Evolutionary conservation across 2,797 vertebrate genomes (phyloP), one percentile per base, ranked within the genome.

Genomic region (Malacoctenus gilli): DNA sequence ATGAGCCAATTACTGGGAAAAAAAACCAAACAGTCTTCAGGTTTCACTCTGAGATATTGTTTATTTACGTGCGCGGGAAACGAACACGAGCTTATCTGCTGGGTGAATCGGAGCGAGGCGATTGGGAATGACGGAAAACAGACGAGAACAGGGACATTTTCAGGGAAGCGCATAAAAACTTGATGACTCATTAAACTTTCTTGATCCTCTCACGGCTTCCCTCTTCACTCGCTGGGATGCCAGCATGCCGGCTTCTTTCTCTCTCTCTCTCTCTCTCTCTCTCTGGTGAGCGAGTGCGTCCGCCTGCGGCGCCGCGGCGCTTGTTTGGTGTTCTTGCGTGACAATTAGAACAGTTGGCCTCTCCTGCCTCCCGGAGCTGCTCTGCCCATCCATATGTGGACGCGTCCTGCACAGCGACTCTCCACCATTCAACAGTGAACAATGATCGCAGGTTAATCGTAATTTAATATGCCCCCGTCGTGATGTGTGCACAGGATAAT

Each of bases 311-410:
- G 1, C 22, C 4, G 12, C 31, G 23, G 68, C 32, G 38, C 57
- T 73, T 31, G 31, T 58, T 60, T 30, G 9, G 42, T 59, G 48
- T 46, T 4, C 58, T 55, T 52, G 59, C 60, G 18, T 78, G 73
- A 61, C 68, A 75, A 70, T 80, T 77, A 68, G 62, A 83, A 48
- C 62, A 75, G 74, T 65, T 68, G 68, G 72, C 49, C 44, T 69
- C 59, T 67, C 66, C 43, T 42, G 47, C 57, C 51, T 59, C 59
- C 41, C 50, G 49, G 71, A 80, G 19, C 60, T 47, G 65, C 55
- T 67, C 58, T 40, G 57, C 43, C 64, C 67, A 14, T 60, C 72
- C 66, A 46, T 69, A 77, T 71, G 79, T 55, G 47, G 48, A 47
- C 28, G 47, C 37, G 4, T 16, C 3, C 25, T 28, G 9, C 21